A percentile compares a stretch with the other conserved stretches of the same genome.
These are phyloP conservation scores for Sturnira hondurensis DNA, from an alignment of 2,113 vertebrate species.

Conservation along the genomic window DNA sequence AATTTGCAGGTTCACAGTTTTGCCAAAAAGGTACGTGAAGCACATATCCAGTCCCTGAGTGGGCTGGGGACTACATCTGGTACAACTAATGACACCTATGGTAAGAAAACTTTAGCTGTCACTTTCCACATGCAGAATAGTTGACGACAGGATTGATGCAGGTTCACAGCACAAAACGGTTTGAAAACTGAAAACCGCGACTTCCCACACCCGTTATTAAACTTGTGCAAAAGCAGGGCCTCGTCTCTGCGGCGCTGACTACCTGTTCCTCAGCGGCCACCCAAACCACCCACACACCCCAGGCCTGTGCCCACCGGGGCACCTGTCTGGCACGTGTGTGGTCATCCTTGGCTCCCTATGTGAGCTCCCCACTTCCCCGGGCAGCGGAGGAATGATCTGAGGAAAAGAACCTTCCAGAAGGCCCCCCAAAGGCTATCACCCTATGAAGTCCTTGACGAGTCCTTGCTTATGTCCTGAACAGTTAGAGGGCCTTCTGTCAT, in stretches of 20 bases:
- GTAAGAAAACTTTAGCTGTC: not conserved
- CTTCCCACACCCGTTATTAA: not conserved
- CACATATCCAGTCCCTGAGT: not conserved
- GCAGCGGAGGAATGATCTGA: not conserved
- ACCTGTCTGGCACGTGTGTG: not conserved
- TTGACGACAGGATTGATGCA: not conserved
- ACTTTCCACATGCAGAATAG: not conserved
- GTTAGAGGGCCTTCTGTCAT: not conserved
- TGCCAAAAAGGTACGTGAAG: not conserved
- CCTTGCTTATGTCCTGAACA: not conserved
- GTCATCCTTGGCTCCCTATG: not conserved
- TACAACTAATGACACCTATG: not conserved
- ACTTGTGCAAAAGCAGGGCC: not conserved
- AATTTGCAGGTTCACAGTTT: not conserved
- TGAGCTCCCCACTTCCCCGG: not conserved
- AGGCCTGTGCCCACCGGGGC: not conserved
- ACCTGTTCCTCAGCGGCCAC: not conserved
- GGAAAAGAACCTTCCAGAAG: not conserved
- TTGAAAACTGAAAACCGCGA: not conserved
- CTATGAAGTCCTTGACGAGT: not conserved
- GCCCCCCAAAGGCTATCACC: not conserved
- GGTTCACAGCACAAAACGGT: not conserved
- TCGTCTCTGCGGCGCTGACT: not conserved
- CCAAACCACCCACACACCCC: not conserved
- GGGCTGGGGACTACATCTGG: not conserved